Base-by-base conservation (phyloP, 1,140 invertebrate genomes). In the Gerris buenoi region DNA sequence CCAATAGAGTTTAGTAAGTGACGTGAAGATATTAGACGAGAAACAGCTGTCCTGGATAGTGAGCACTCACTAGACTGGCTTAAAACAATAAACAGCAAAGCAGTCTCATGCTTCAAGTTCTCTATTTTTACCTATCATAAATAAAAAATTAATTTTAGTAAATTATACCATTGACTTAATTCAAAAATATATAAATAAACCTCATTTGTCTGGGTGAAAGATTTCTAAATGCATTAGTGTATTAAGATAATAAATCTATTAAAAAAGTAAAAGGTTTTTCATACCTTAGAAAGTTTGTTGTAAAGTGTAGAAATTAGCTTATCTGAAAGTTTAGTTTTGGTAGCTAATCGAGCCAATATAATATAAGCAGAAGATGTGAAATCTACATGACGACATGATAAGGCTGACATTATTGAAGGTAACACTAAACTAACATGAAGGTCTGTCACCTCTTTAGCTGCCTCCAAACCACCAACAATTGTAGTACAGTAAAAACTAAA, bases 401-500 rank as follows among this genome's bases (percentile, higher is more conserved):
- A 75, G 1, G 88, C 89, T 68, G 82, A 82, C 0, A 86, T 73
- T 23, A 95, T 70, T 1, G 84, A 80, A 27, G 88, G 85, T 22
- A 93, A 72, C 2, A 95, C 77, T 23, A 84, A 80, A 66, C 83
- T 81, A 1, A 94, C 75, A 65, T 90, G 83, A 60, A 81, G 74
- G 72, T 95, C 90, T 0, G 79, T 82, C 1, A 22, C 73, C 71
- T 59, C 56, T 2, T 25, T 78, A 72, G 0, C 74, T 74, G 60
- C 78, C 74, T 69, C 88, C 81, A 28, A 92, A 23, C 84, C 81
- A 1, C 89, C 89, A 64, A 89, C 80, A 1, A 89, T 75, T 1
- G 85, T 83, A 1, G 85, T 84, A 65, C 87, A 85, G 73, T 88
- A 91, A 76, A 93, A 93, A 2, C 86, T 85, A 72, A 90, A 86